Percentiles rank a stretch among this genome's conserved stretches.
These are phyloP conservation scores for Torymus texanus DNA, from an alignment of 2,888 invertebrate genomes.

Conservation along the genomic window DNA sequence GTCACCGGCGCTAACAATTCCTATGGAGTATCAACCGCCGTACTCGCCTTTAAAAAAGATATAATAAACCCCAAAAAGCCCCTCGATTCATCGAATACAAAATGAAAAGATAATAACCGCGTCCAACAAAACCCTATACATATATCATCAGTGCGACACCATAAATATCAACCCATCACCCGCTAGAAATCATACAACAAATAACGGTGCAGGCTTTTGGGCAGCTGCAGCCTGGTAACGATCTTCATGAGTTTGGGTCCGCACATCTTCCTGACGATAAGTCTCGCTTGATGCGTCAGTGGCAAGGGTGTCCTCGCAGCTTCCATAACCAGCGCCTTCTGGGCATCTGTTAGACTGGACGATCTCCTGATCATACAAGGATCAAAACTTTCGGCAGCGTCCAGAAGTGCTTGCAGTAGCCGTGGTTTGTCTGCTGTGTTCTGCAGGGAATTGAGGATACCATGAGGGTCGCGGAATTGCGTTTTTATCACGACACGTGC, in stretches of 20 bases:
- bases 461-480: constrained; percentile 89
- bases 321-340: constrained; percentile 81
- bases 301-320: constrained; percentile 82
- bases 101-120: too few relatives aligned
- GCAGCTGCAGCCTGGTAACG: constrained; percentile 80
- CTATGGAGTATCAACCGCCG: too few relatives aligned
- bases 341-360: constrained; percentile 80
- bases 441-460: constrained; percentile 87
- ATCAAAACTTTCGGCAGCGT: constrained; percentile 87
- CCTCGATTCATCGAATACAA: too few relatives aligned
- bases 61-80: too few relatives aligned
- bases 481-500: constrained; percentile 89
- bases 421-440: constrained; percentile 77
- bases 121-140: too few relatives aligned
- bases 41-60: too few relatives aligned
- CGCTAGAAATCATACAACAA: constrained; percentile 80
- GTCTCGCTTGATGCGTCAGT: constrained; percentile 81
- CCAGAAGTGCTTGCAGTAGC: constrained; percentile 81
- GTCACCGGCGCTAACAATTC: too few relatives aligned
- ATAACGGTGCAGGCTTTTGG: constrained; percentile 81
- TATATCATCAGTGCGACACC: too few relatives aligned
- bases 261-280: constrained; percentile 78
- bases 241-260: constrained; percentile 79
- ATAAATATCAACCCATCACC: background rate
- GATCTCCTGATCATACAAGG: constrained; percentile 87